phyloP scores from a whole-genome alignment of 2,113 vertebrate species.

The Cairina moschata region DNA sequence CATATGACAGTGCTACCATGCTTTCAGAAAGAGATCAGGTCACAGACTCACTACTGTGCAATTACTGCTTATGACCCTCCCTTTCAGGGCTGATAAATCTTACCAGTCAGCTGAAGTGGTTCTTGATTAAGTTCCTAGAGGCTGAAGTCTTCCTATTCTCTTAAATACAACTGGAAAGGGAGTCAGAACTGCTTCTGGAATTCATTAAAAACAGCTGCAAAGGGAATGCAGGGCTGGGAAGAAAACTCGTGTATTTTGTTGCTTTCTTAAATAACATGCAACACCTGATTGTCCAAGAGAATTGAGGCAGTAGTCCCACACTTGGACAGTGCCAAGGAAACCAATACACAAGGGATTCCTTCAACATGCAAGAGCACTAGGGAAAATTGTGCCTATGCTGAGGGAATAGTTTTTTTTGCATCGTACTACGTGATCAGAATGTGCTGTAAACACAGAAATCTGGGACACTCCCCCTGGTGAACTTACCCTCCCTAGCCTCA shows the following conservation, averaged over 20 bases:
- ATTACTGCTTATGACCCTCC: background rate
- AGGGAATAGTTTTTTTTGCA: background rate
- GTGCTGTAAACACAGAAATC: background rate
- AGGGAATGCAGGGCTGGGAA: background rate
- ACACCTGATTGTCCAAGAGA: background rate
- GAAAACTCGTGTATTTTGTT: background rate
- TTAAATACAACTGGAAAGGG: background rate
- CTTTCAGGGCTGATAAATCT: background rate
- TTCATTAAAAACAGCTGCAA: conserved; percentile 31
- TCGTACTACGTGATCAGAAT: background rate
- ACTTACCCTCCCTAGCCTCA: background rate
- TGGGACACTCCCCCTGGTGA: background rate
- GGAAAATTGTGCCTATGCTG: background rate
- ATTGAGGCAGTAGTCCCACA: background rate
- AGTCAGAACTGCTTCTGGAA: conserved; percentile 6
- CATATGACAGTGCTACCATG: background rate
- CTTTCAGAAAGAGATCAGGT: background rate
- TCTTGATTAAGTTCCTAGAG: background rate
- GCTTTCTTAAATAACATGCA: background rate
- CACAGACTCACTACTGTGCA: background rate
- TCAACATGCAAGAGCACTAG: background rate
- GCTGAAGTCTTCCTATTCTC: background rate
- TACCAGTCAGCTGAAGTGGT: background rate
- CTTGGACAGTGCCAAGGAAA: background rate
- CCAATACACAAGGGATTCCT: background rate